Conservation (phyloP, 2,888 invertebrate species). For the Harmothoe impar region DNA sequence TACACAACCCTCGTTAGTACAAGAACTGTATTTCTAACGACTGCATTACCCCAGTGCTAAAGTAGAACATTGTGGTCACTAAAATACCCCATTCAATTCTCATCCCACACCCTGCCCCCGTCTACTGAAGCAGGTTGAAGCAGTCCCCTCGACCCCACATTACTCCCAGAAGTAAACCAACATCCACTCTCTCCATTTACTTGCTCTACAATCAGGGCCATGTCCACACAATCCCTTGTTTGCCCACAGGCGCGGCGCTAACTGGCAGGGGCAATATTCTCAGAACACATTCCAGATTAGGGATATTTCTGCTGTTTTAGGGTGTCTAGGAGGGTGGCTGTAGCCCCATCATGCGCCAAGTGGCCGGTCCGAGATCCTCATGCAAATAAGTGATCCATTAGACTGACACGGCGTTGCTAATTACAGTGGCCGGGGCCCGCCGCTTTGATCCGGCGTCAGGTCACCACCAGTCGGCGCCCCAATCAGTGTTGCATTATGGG, state of each 20-base stretch:
- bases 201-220: not conserved
- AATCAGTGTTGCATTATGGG: conserved; percentile 58
- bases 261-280: not conserved
- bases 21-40: too few relatives aligned
- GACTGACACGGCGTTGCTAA: not conserved
- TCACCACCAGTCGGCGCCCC: conserved; percentile 12
- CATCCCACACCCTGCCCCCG: too few relatives aligned
- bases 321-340: not conserved
- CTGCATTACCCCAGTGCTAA: too few relatives aligned
- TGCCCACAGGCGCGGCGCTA: not conserved
- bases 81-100: too few relatives aligned
- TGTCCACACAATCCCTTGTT: not conserved
- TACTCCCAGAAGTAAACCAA: not conserved
- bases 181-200: not conserved
- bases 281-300: not conserved
- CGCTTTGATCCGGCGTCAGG: conserved; percentile 38
- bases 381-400: conserved; percentile 54
- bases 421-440: not conserved
- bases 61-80: too few relatives aligned
- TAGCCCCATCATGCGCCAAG: not conserved
- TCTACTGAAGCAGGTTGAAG: too few relatives aligned
- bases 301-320: not conserved
- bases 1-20: too few relatives aligned
- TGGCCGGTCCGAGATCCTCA: not conserved
- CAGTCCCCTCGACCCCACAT: not conserved